Evolutionary conservation across 2,888 invertebrate genomes (phyloP), one percentile per base, ranked within the genome.

Genomic region (Nomada hirtipes): DNA sequence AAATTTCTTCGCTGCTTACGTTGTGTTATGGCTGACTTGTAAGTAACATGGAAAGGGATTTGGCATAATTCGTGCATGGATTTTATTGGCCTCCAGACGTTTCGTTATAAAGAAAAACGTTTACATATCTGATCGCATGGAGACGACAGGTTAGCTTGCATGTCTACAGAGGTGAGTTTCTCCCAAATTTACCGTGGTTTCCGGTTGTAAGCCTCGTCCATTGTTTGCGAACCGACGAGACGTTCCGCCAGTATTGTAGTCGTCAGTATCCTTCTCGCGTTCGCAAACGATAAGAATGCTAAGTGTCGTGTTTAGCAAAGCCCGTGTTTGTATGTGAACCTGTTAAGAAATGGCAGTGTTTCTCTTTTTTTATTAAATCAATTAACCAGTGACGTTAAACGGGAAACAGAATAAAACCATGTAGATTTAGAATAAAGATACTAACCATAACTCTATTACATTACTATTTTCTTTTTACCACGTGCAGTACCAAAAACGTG

Each of bases 151-250:
- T 11, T 23, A 52, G 23, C 15, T 67, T 29, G 26, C 60, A 20
- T n/a, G 44, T 47, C 59, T 29, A 13, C 20, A 18, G 44, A 72
- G 52, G 65, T 53, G 29, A 65, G 65, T 23, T 72, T 55, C n/a
- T 29, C 47, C 61, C 47, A 68, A 75, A 75, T 75, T 68, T 75
- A 63, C 55, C 20, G 23, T 29, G 61, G 68, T 29, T 69, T 69
- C 61, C 63, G 44, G 44, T 53, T 44, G 59, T 60, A 65, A 65
- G 64, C 65, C 29, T 29, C 44, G 44, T 60, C 65, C 59, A 73
- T 72, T 73, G 76, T 77, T 72, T 67, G 59, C 44, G 18, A 52
- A 72, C 65, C 29, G 29, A 65, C 59, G 52, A 59, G 52, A 36
- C 36, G 36, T 36, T 36, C 60, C 60, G 44, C 60, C 47, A 61